Conservation (phyloP, 2,113 vertebrate genomes). For the Platanista minor region DNA sequence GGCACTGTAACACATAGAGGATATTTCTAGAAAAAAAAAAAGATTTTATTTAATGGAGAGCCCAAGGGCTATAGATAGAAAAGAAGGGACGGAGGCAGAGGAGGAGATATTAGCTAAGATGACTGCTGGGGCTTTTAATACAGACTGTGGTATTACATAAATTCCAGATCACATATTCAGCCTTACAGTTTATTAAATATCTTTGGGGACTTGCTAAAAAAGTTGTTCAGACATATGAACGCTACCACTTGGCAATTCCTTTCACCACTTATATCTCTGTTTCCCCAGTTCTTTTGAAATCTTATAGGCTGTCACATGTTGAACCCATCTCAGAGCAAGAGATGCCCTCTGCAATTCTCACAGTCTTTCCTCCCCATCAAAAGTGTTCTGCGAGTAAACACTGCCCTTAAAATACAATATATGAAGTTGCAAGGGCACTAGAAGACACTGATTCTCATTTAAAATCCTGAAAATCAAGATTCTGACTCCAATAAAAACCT, state of each 20-base stretch:
- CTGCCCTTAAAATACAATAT: background rate
- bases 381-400: background rate
- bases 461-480: slow-evolving; percentile 7
- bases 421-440: background rate
- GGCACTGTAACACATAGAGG: background rate
- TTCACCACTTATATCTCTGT: background rate
- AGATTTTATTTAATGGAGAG: slow-evolving; percentile 42
- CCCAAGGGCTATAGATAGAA: slow-evolving; percentile 29
- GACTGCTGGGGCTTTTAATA: slow-evolving; percentile 14
- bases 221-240: background rate
- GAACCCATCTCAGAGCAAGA: background rate
- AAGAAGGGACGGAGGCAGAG: background rate
- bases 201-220: slow-evolving; percentile 15
- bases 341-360: background rate
- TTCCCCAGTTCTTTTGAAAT: background rate
- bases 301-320: background rate
- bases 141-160: background rate
- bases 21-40: slow-evolving; percentile 17
- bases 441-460: background rate
- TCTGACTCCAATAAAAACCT: background rate
- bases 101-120: background rate
- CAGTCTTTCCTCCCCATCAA: background rate
- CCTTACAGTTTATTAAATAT: background rate
- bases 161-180: slow-evolving; percentile 27
- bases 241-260: background rate